Percentiles rank a stretch among this genome's conserved stretches.
Conservation (phyloP, 2,888 invertebrate genomes). For the Thereva nobilitata region DNA sequence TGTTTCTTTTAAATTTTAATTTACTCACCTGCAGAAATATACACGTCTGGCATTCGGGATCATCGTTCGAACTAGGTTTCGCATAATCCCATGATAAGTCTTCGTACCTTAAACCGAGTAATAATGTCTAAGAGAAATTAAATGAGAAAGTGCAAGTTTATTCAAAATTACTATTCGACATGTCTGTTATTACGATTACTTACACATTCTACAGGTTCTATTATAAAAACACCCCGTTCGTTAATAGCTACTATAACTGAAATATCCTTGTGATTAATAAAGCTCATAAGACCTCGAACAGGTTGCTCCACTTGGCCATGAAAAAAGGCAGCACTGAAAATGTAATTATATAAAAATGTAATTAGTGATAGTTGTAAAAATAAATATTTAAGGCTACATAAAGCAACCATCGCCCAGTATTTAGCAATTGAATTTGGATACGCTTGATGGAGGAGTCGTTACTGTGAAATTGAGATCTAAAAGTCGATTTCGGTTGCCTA, state of each 20-base stretch:
- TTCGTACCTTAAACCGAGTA: conserved; percentile 83
- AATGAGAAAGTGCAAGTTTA: neutral
- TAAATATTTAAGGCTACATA: too few relatives aligned
- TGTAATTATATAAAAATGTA: conserved; percentile 2
- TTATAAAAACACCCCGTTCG: conserved; percentile 79
- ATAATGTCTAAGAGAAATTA: conserved; percentile 66
- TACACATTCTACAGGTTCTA: conserved; percentile 83
- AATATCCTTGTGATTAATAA: conserved; percentile 84
- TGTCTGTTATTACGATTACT: conserved; percentile 54
- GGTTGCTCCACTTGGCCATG: conserved; percentile 94
- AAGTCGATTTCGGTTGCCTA: too few relatives aligned
- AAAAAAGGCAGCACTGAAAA: conserved; percentile 83
- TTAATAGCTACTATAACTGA: conserved; percentile 89
- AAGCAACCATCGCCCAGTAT: too few relatives aligned
- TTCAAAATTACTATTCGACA: neutral
- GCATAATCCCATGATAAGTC: conserved; percentile 93
- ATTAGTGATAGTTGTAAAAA: neutral
- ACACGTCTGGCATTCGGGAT: conserved; percentile 86
- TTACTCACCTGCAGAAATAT: conserved; percentile 75
- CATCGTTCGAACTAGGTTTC: conserved; percentile 77
- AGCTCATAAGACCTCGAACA: conserved; percentile 79
- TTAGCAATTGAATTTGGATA: too few relatives aligned
- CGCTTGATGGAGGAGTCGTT: too few relatives aligned
- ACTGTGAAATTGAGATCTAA: too few relatives aligned
- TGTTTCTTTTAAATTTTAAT: neutral